phyloP scores from a whole-genome alignment of 2,113 vertebrate species.

The Stigmatopora argus region DNA sequence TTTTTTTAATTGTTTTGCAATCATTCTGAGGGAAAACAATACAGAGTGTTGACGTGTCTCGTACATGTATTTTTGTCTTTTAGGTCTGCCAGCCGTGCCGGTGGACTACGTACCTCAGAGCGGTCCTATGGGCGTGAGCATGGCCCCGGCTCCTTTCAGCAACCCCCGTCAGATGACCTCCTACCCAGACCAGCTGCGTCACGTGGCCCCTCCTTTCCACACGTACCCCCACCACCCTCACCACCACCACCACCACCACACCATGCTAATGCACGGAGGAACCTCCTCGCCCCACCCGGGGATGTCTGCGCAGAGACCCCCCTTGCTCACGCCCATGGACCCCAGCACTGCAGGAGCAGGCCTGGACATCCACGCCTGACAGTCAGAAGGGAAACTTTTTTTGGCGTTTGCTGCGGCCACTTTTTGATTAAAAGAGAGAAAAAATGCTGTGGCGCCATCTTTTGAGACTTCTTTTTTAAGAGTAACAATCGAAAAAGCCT shows the following conservation, averaged over 20 bases:
- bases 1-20: too few relatives aligned
- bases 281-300: constrained; percentile 84
- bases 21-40: neutral
- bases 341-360: constrained; percentile 87
- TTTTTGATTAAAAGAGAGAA: constrained; percentile 23
- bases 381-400: constrained; percentile 83
- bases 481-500: constrained; percentile 66
- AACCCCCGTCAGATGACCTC: constrained; percentile 91
- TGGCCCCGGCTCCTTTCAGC: constrained; percentile 89
- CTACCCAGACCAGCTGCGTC: constrained; percentile 85
- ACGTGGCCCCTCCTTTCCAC: constrained; percentile 80
- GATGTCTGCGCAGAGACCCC: constrained; percentile 93
- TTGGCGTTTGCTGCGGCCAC: constrained; percentile 61
- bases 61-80: constrained; percentile 26
- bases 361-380: constrained; percentile 92
- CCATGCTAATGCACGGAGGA: constrained; percentile 97
- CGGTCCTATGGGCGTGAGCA: constrained; percentile 98
- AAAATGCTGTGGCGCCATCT: constrained; percentile 64
- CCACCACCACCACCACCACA: constrained; percentile 76
- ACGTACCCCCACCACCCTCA: constrained; percentile 77
- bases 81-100: constrained; percentile 96
- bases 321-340: constrained; percentile 83
- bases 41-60: neutral
- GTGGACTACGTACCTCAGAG: constrained; percentile 97
- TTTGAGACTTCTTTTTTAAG: constrained; percentile 89